Evolutionary conservation across 1,140 invertebrate genomes (phyloP), one percentile per base, ranked within the genome.

Genomic region (Diploscapter pachys): DNA sequence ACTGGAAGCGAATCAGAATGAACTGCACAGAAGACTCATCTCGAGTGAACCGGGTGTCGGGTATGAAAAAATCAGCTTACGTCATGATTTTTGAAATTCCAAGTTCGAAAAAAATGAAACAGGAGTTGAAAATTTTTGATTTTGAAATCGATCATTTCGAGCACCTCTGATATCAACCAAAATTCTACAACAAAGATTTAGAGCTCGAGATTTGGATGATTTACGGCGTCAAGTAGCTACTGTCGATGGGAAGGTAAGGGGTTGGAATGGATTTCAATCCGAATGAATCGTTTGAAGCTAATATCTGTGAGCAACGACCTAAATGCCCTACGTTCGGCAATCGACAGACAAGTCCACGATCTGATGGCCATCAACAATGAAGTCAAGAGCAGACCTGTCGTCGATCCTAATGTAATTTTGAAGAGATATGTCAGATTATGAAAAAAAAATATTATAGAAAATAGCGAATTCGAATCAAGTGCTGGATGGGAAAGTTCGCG

Each of bases 331-430:
- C 80, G 78, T 51, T 72, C 65, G 8, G 50, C 79, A 3, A 67
- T 82, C 11, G 82, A 82, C 62, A 66, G 81, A 13, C 81, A 82
- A 9, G 67, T 78, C 5, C 78, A 71, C 13, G 81, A 82, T 50
- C 55, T 82, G n/a, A 77, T 80, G 63, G 53, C 61, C 13, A 71
- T 82, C 3, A 82, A 82, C 80, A 82, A 76, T 56, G 81, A 82
- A 13, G 70, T 82, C 50, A 81, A 80, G 69, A 82, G 55, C 64
- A n/a, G 81, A 63, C 80, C 81, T 4, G 67, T 76, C 8, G 80
- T 79, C 4, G 82, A 82, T 71, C 80, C 73, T 13, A 66, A 74
- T 4, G 81, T 82, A 70, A 78, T 69, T 75, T 6, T 54, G 8
- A 13, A 62, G 8, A 13, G 5, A 9, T 75, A n/a, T 13, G 54